Percentiles rank a stretch among this genome's conserved stretches.
Evolutionary conservation across 2,113 vertebrate species (phyloP).

Genomic region (Agapornis roseicollis): DNA sequence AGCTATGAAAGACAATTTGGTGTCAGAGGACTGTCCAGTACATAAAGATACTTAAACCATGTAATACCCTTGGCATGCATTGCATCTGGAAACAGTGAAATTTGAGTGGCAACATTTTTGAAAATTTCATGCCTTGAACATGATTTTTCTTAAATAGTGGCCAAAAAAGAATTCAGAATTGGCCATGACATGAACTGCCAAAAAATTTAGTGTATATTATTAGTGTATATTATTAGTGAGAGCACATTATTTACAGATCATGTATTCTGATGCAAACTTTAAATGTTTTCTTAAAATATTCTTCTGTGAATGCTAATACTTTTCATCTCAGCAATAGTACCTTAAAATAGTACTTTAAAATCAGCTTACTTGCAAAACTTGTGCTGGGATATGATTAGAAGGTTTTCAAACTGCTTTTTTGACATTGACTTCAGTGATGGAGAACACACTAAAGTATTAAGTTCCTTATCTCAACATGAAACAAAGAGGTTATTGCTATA

Average conservation of each 20-base stretch:
- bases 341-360: background rate
- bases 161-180: background rate
- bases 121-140: background rate
- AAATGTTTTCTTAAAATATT: background rate
- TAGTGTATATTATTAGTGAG: no score
- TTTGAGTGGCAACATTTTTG: background rate
- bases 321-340: background rate
- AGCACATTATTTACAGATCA: background rate
- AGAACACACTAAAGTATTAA: background rate
- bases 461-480: background rate
- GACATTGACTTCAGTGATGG: background rate
- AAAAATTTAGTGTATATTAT: background rate
- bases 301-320: background rate
- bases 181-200: background rate
- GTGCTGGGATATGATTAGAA: background rate
- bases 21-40: background rate
- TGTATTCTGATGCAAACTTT: background rate
- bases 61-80: background rate
- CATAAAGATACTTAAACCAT: background rate
- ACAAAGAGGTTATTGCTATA: background rate
- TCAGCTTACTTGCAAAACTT: background rate
- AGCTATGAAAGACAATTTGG: background rate
- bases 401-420: background rate
- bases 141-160: background rate
- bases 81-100: background rate